phyloP scores from a whole-genome alignment of 2,797 vertebrate species.

The Apogon hyalosoma region DNA sequence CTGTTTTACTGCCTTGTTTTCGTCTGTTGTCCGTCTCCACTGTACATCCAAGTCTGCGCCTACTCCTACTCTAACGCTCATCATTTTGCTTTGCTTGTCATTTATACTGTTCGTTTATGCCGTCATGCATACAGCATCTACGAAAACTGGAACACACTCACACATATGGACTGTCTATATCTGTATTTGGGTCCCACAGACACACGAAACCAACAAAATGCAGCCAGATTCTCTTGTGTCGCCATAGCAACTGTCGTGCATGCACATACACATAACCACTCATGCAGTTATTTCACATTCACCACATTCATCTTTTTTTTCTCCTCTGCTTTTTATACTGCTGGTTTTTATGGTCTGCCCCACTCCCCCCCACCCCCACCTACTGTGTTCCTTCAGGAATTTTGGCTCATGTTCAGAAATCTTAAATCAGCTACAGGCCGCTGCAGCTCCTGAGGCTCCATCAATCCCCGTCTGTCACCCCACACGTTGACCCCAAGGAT shows the following conservation, averaged over 20 bases:
- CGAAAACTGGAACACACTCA: constrained; percentile 10
- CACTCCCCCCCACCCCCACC: constrained; percentile 22
- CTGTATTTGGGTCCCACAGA: constrained; percentile 1
- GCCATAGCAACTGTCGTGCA: constrained; percentile 53
- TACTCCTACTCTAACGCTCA: constrained; percentile 5
- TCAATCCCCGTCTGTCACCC: constrained; percentile 69
- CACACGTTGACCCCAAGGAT: constrained; percentile 70
- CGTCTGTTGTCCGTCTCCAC: constrained; percentile 15
- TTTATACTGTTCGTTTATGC: neutral
- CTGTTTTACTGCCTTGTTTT: constrained; percentile 61
- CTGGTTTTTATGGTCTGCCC: constrained; percentile 53
- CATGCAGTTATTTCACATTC: constrained; percentile 50
- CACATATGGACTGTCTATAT: constrained; percentile 18
- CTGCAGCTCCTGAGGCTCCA: constrained; percentile 69
- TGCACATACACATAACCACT: constrained; percentile 23
- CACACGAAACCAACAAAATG: constrained; percentile 58
- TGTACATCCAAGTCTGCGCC: neutral
- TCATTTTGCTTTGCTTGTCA: neutral
- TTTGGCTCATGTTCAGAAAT: constrained; percentile 83
- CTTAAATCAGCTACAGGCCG: constrained; percentile 82
- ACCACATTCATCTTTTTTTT: constrained; percentile 39
- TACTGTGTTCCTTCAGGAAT: constrained; percentile 82
- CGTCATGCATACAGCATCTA: neutral
- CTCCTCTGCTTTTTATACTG: constrained; percentile 22
- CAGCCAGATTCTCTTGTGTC: constrained; percentile 49